Evolutionary conservation across 1,140 invertebrate species (phyloP).

Genomic region (Wiebesia pumilae): DNA sequence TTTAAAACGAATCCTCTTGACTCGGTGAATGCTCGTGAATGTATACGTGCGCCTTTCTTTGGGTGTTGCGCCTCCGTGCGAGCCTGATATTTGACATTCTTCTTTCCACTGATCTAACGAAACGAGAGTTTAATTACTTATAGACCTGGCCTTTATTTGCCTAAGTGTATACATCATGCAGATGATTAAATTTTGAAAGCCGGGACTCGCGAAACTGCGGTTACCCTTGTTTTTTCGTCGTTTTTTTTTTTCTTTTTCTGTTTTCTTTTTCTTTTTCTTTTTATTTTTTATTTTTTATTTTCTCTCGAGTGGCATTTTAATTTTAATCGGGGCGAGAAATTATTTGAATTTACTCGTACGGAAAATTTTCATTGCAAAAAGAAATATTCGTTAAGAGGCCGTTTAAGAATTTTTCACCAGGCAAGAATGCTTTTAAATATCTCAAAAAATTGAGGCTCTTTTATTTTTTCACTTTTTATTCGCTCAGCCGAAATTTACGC

Average conservation of each 20-base stretch:
- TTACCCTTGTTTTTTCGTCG: no score
- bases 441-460: neutral
- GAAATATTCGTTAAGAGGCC: neutral
- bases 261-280: no score
- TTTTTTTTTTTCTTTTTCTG: no score
- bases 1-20: conserved; percentile 1
- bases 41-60: neutral
- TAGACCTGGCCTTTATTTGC: neutral
- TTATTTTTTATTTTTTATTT: no score
- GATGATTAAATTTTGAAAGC: neutral
- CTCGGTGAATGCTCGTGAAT: no score
- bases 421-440: neutral
- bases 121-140: neutral
- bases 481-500: neutral
- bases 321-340: neutral
- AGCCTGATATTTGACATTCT: neutral
- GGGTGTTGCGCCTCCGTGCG: neutral
- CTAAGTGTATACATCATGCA: neutral
- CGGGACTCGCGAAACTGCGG: no score
- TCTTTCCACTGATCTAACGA: neutral
- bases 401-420: neutral
- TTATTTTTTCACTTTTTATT: neutral
- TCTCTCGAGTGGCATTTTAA: neutral
- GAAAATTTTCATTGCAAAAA: neutral
- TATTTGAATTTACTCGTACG: neutral